Evolutionary conservation across 1,140 invertebrate species (phyloP), one percentile per base, ranked within the genome.

Genomic region (Bombus turneri): DNA sequence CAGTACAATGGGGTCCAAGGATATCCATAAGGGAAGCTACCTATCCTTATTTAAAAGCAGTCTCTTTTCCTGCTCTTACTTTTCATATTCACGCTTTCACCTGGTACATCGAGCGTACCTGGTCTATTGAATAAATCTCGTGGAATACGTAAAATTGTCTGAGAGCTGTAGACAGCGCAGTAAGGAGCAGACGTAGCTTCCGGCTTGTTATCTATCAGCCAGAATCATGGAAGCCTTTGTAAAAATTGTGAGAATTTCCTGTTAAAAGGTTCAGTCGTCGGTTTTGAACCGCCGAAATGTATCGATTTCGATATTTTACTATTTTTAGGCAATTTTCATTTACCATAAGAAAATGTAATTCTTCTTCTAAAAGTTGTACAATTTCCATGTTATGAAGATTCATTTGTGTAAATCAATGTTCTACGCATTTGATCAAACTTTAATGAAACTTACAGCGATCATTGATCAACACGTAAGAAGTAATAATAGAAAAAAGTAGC

Each of bases 31-130:
- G 82, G 74, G 82, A 87, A 62, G 22, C 39, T 31, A 47, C 43
- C 74, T 31, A 41, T 85, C 82, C 82, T 88, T 88, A 81, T 88
- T 88, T 87, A 85, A 88, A 87, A 69, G 57, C 37, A 28, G 39
- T 64, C 62, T 64, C 68, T 39, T 62, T 86, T 47, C 41, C 39
- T 47, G 22, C 39, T 57, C 68, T 66, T 81, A 81, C 77, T 81
- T 66, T 77, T 86, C 86, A 64, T 86, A 77, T 87, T 77, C 86
- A 34, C 72, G 77, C 64, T 81, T 69, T 81, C 77, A 77, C 39
- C 79, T 74, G 74, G 66, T 43, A 64, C 77, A 77, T 87, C 62
- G 53, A 53, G 72, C 69, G 37, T 74, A 57, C 57, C 59, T 62
- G 37, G 59, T 43, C 64, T 39, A 76, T 76, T 62, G 85, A 86